Percentiles rank a stretch among this genome's conserved stretches.
Conservation (phyloP, 2,888 invertebrate genomes). For the Toxonevra muliebris region DNA sequence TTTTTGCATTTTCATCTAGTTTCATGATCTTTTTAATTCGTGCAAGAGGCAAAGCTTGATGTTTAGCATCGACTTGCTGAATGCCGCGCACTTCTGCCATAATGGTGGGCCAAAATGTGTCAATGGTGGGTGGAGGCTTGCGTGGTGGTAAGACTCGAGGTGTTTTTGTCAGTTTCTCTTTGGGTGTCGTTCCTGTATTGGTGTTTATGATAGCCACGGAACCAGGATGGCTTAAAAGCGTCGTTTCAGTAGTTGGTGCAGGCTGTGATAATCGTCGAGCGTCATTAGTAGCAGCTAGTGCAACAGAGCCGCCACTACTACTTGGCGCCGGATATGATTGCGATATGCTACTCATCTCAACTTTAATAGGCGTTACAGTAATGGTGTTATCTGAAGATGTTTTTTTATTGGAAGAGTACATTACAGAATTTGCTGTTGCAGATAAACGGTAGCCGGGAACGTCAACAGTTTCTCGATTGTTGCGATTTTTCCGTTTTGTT, state of each 20-base stretch:
- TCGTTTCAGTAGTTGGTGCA: background rate
- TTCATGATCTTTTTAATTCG: slow-evolving; percentile 99
- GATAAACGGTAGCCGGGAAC: background rate
- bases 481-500: background rate
- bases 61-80: slow-evolving; percentile 82
- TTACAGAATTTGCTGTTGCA: background rate
- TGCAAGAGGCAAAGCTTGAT: slow-evolving; percentile 93
- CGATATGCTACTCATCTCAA: slow-evolving; percentile 39
- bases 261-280: slow-evolving; percentile 1
- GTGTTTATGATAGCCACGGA: slow-evolving; percentile 12
- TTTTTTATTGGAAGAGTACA: background rate
- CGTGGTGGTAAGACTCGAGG: slow-evolving; percentile 48
- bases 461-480: background rate
- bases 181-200: slow-evolving; percentile 39
- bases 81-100: slow-evolving; percentile 83
- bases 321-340: slow-evolving; percentile 26
- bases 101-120: slow-evolving; percentile 85
- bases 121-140: slow-evolving; percentile 68
- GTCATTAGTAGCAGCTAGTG: slow-evolving; percentile 7
- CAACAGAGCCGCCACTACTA: slow-evolving; percentile 22
- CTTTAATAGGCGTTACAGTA: slow-evolving; percentile 42
- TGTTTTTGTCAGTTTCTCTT: slow-evolving; percentile 47
- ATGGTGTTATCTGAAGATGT: slow-evolving; percentile 33
- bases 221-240: background rate
- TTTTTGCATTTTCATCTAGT: slow-evolving; percentile 97